Percentiles rank a stretch among this genome's conserved stretches.
phyloP scores from a whole-genome alignment of 2,113 vertebrate species.

The Periophthalmus modestus region DNA sequence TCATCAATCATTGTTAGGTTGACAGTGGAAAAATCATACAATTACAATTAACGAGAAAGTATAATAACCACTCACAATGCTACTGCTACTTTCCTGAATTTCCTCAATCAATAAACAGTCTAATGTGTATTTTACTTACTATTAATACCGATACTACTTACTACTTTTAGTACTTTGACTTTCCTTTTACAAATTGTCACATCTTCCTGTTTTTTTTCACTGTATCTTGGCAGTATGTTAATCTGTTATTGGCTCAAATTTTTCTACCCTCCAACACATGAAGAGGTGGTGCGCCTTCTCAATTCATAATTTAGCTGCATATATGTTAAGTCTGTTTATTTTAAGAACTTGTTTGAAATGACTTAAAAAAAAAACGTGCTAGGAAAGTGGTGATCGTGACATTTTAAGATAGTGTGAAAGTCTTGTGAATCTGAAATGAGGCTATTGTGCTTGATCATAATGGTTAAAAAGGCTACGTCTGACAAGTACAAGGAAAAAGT shows the following conservation, averaged over 20 bases:
- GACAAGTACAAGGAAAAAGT: constrained; percentile 8
- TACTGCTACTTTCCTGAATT: no score
- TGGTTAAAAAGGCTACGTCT: constrained; percentile 1
- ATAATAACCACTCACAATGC: no score
- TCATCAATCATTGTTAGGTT: no score
- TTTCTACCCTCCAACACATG: constrained; percentile 33
- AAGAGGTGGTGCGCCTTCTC: constrained; percentile 63
- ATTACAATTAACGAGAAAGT: no score
- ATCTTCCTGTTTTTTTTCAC: constrained; percentile 35
- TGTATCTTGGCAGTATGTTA: constrained; percentile 28
- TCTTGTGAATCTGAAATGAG: constrained; percentile 10
- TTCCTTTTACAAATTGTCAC: constrained; percentile 50
- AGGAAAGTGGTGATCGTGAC: constrained; percentile 10
- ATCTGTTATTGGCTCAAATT: constrained; percentile 44
- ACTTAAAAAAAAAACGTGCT: constrained; percentile 25
- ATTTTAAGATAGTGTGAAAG: constrained; percentile 23
- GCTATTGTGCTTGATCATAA: constrained; percentile 15
- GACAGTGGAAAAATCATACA: no score
- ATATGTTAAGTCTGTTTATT: constrained; percentile 66
- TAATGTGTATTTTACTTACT: constrained; percentile 15
- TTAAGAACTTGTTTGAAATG: constrained; percentile 52
- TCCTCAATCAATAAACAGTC: not conserved
- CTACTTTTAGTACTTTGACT: not conserved
- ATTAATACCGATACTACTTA: not conserved
- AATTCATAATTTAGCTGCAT: constrained; percentile 66